Conservation (phyloP, 1,140 invertebrate species). For the Penaeus indicus region DNA sequence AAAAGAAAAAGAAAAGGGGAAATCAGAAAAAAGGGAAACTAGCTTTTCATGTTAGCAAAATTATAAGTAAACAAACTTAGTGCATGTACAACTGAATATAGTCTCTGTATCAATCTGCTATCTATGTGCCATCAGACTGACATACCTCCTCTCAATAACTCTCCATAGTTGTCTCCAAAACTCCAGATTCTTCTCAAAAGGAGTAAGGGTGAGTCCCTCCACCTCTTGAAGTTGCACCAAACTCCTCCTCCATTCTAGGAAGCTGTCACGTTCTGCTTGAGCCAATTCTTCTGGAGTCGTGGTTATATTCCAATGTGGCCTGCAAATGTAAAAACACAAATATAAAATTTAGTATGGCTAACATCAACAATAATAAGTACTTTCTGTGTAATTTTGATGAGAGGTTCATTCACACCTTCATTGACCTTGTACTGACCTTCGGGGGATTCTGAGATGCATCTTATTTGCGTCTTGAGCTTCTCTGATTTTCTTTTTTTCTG, state of each 20-base stretch:
- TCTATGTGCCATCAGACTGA: constrained; percentile 7
- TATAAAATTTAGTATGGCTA: background rate
- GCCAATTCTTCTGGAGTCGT: constrained; percentile 85
- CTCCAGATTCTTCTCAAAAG: constrained; percentile 98
- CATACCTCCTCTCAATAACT: constrained; percentile 88
- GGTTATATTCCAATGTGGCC: constrained; percentile 84
- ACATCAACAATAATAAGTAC: background rate
- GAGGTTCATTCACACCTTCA: constrained; percentile 24
- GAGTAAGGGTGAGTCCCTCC: constrained; percentile 88
- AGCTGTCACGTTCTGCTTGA: constrained; percentile 82
- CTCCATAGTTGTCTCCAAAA: constrained; percentile 99
- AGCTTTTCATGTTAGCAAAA: background rate
- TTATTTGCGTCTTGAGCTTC: constrained; percentile 79
- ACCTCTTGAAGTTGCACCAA: constrained; percentile 85
- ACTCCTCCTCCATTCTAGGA: constrained; percentile 89
- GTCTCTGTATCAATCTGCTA: background rate
- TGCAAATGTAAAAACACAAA: constrained; percentile 67
- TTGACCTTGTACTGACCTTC: constrained; percentile 73
- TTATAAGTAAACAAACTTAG: background rate
- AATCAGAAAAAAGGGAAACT: background rate
- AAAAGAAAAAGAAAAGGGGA: background rate
- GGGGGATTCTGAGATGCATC: constrained; percentile 81
- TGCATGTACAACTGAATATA: background rate
- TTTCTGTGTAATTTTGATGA: background rate
- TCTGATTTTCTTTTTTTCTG: constrained; percentile 76